phyloP scores from a whole-genome alignment of 2,113 vertebrate species.

The Prietella phreatophila region DNA sequence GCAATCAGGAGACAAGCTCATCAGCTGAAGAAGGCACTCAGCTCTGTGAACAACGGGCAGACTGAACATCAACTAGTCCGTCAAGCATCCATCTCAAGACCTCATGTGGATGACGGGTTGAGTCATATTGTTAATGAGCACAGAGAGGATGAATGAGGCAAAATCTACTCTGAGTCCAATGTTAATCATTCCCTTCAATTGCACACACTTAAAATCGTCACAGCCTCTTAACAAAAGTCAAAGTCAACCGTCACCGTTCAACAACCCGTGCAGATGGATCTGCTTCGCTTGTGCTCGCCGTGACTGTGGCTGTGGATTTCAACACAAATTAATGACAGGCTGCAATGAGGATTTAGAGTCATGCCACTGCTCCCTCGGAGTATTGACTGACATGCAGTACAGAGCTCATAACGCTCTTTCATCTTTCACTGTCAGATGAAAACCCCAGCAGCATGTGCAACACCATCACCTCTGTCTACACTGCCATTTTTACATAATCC shows the following conservation, averaged over 20 bases:
- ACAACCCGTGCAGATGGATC: neutral
- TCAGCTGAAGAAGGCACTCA: slow-evolving; percentile 16
- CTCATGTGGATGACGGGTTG: neutral
- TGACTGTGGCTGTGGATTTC: neutral
- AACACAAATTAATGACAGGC: slow-evolving; percentile 21
- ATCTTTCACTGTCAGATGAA: slow-evolving; percentile 28
- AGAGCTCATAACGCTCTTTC: slow-evolving; percentile 7
- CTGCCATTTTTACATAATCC: slow-evolving; percentile 39
- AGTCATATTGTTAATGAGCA: neutral
- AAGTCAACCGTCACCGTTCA: neutral
- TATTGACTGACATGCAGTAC: slow-evolving; percentile 27
- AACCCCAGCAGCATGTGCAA: slow-evolving; percentile 12
- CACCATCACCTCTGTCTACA: slow-evolving; percentile 19
- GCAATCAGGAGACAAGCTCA: slow-evolving; percentile 30
- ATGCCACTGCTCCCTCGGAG: neutral
- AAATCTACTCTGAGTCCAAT: neutral
- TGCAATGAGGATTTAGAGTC: slow-evolving; percentile 27
- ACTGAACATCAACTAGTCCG: neutral
- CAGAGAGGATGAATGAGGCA: neutral
- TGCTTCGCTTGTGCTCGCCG: neutral
- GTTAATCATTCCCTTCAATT: neutral
- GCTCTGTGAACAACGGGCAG: neutral
- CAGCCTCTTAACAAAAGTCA: neutral
- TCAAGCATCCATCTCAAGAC: neutral
- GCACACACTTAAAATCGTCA: neutral